A percentile compares a stretch with the other conserved stretches of the same genome.
Evolutionary conservation across 2,113 vertebrate species (phyloP).

Genomic region (Heteronetta atricapilla): DNA sequence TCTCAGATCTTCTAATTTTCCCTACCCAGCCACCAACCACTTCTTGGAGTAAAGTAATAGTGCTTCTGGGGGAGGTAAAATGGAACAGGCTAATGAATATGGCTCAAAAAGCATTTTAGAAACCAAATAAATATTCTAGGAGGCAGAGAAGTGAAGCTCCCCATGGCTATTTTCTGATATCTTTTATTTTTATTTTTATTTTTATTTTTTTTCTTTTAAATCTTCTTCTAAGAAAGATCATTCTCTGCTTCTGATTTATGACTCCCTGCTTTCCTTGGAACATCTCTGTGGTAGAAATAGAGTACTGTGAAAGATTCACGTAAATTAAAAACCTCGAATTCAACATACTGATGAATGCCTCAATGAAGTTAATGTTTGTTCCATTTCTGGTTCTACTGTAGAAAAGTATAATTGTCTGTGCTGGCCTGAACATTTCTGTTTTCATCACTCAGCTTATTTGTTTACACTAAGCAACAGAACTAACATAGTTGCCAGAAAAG

Average conservation of each 20-base stretch:
- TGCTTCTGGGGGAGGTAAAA: not conserved
- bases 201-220: not conserved
- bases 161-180: not conserved
- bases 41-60: not conserved
- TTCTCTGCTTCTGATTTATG: constrained; percentile 12
- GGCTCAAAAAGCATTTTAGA: not conserved
- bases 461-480: not conserved
- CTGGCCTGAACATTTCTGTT: constrained; percentile 4
- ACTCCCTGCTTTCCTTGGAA: not conserved
- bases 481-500: not conserved
- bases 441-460: not conserved
- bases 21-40: not conserved
- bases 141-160: not conserved
- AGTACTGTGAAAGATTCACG: not conserved
- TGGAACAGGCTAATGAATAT: not conserved
- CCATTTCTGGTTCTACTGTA: not conserved
- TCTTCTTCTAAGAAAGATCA: not conserved
- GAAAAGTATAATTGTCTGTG: not conserved
- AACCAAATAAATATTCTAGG: not conserved
- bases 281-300: not conserved
- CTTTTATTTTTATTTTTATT: not conserved
- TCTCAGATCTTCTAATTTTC: not conserved
- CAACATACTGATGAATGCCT: constrained; percentile 6
- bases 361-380: constrained; percentile 10
- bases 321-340: constrained; percentile 30